Conservation (phyloP, 1,140 invertebrate genomes). For the Drosophila tropicalis region DNA sequence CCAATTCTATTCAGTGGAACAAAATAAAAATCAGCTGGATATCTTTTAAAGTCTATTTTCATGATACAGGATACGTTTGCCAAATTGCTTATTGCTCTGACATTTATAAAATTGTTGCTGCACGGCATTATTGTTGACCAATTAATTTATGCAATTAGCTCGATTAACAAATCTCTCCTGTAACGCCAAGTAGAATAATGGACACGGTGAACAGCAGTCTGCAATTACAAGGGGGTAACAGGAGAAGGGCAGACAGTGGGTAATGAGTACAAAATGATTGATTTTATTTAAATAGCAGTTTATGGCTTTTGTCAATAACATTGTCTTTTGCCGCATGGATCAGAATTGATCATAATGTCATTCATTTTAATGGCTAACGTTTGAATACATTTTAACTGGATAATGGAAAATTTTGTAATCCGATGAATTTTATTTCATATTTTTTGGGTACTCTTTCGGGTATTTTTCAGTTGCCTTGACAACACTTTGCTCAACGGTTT, state of each 20-base stretch:
- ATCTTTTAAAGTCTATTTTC: neutral
- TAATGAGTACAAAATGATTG: neutral
- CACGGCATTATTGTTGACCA: constrained; percentile 29
- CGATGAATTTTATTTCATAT: too few species aligned
- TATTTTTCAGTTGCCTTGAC: constrained; percentile 46
- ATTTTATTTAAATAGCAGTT: constrained; percentile 7
- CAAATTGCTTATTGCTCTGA: neutral
- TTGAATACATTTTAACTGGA: constrained; percentile 45
- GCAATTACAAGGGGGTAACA: neutral
- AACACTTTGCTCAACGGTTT: constrained; percentile 62
- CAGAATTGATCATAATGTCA: neutral
- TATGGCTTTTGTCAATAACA: neutral
- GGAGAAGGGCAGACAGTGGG: neutral
- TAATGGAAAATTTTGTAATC: constrained; percentile 30
- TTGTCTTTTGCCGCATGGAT: neutral
- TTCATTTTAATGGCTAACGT: neutral
- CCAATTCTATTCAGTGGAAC: neutral
- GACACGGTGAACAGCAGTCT: neutral
- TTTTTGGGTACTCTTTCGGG: neutral
- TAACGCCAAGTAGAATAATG: constrained; percentile 45
- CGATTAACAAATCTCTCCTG: constrained; percentile 72
- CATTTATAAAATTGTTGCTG: constrained; percentile 15
- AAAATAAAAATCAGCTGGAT: constrained; percentile 6
- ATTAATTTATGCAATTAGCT: constrained; percentile 79
- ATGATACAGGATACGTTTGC: neutral